Evolutionary conservation across 2,797 vertebrate genomes (phyloP), one percentile per base, ranked within the genome.

Genomic region (Balearica regulorum): DNA sequence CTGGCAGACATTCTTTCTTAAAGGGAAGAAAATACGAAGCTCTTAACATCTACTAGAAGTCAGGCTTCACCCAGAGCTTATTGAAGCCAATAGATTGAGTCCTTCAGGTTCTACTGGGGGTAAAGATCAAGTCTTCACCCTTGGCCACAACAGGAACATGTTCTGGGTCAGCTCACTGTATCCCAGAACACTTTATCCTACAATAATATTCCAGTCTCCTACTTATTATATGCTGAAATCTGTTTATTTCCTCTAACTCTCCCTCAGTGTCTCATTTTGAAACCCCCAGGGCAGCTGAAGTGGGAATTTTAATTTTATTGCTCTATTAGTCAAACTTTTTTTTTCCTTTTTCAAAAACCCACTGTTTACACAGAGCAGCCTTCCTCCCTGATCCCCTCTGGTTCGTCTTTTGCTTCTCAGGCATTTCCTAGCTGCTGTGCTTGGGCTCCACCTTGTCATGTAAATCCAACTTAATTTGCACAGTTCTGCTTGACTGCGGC

Each of bases 391-490:
- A 91, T 91, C 80, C 93, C 73, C 41, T 86, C 80, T 75, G 31
- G 66, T 94, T 92, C 83, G 89, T 68, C 93, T 93, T 92, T 87
- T 79, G 7, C 92, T 92, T 85, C 76, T 85, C 79, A 90, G 94
- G 95, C 93, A 94, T 97, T 97, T 96, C 94, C 91, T 91, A 95
- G 93, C 93, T 89, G 93, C 96, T 79, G 93, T 87, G 82, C 83
- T 95, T 43, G 58, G 73, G 93, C 97, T 60, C 78, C 85, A 96
- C 92, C 96, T 96, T 95, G 94, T 97, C 97, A 98, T 68, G 71
- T 98, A 98, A 98, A 97, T 96, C 96, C 98, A 98, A 97, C 98
- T 98, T 98, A 97, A 98, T 98, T 98, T 98, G 97, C 96, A 96
- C 96, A 97, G 98, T 98, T 98, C 97, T 98, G 97, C 97, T 97